These are phyloP conservation scores for Xiphorhynchus erythropygius DNA, from an alignment of 2,797 vertebrate genomes.

Conservation along the genomic window DNA sequence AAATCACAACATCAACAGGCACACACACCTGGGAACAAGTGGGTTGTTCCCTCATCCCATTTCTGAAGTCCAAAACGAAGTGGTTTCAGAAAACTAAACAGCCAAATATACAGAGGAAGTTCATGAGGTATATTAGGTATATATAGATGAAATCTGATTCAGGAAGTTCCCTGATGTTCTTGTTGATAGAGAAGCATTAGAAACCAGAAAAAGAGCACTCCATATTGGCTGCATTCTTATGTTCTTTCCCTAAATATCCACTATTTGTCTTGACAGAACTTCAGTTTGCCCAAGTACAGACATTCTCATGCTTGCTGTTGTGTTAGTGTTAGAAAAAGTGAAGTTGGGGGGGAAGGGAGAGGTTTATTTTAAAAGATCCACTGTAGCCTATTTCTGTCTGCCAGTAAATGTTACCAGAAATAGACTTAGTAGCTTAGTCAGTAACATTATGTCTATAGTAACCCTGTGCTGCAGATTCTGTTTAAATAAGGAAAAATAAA, in stretches of 20 bases:
- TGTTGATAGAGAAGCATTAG: background rate
- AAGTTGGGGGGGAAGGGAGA: background rate
- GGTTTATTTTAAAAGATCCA: conserved; percentile 41
- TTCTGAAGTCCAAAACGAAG: background rate
- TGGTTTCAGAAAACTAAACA: background rate
- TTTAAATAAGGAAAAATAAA: conserved; percentile 31
- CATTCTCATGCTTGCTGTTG: background rate
- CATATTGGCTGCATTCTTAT: background rate
- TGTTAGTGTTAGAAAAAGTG: background rate
- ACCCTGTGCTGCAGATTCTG: background rate
- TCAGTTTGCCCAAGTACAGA: background rate
- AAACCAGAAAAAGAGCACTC: background rate
- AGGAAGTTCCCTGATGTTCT: background rate
- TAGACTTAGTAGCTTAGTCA: conserved; percentile 1
- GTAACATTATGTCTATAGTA: background rate
- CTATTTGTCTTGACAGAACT: background rate
- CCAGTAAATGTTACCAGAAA: conserved; percentile 33
- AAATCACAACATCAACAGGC: background rate
- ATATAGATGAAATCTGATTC: background rate
- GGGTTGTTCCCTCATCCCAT: background rate
- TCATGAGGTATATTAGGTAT: background rate
- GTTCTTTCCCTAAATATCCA: background rate
- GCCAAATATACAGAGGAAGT: background rate
- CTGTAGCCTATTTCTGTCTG: conserved; percentile 30
- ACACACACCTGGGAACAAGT: background rate